Conservation (phyloP, 2,888 invertebrate species). For the Limulus polyphemus region DNA sequence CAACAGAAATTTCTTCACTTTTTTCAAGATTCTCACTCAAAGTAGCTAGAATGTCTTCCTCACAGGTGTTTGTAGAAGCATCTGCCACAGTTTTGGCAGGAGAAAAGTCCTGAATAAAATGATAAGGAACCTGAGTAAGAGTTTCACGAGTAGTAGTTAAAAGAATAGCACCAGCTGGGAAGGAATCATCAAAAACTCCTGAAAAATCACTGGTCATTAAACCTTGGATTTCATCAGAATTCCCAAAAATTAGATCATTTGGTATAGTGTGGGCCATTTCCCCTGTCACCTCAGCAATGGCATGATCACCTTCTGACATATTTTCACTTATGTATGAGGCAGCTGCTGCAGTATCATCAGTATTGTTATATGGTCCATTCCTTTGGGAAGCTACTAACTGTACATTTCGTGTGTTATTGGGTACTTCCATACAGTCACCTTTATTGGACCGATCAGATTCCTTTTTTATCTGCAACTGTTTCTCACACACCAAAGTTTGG, state of each 20-base stretch:
- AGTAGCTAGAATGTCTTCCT: slow-evolving; percentile 15
- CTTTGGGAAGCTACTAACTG: too few species aligned
- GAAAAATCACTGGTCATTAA: slow-evolving; percentile 13
- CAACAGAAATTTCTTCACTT: slow-evolving; percentile 22
- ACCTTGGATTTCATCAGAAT: slow-evolving; percentile 15
- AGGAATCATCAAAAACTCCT: slow-evolving; percentile 17
- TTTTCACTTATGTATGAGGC: slow-evolving; percentile 9
- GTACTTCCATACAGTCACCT: too few species aligned
- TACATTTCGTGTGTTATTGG: too few species aligned
- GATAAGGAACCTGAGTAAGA: slow-evolving; percentile 17
- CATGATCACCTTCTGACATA: slow-evolving; percentile 8
- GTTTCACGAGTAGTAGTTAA: slow-evolving; percentile 14
- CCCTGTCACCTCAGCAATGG: not conserved
- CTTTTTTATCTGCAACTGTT: too few species aligned
- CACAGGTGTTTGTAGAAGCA: slow-evolving; percentile 25
- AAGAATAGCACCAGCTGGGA: slow-evolving; percentile 17
- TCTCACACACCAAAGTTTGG: too few species aligned
- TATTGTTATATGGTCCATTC: not conserved
- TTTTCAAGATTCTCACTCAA: slow-evolving; percentile 11
- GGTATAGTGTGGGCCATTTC: slow-evolving; percentile 10
- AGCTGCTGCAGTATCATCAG: slow-evolving; percentile 2
- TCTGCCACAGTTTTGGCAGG: slow-evolving; percentile 20
- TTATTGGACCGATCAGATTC: too few species aligned
- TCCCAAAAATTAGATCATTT: slow-evolving; percentile 16
- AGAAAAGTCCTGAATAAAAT: slow-evolving; percentile 16